These are phyloP conservation scores for Drosophila baimaii DNA, from an alignment of 1,140 invertebrate species.

Conservation along the genomic window DNA sequence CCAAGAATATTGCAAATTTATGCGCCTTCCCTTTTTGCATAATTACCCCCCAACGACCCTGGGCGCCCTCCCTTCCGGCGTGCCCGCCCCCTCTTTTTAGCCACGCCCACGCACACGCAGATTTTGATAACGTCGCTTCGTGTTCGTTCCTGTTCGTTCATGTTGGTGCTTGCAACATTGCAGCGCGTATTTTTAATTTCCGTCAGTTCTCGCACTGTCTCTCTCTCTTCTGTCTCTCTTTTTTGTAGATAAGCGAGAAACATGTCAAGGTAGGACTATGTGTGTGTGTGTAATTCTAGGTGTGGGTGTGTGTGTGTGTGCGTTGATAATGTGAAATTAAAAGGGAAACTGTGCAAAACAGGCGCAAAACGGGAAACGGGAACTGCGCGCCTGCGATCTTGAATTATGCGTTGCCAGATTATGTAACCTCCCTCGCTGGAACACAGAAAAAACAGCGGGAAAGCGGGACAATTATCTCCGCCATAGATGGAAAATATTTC, in stretches of 20 bases:
- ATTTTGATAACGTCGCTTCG: constrained; percentile 78
- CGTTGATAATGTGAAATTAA: constrained; percentile 82
- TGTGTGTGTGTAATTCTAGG: constrained; percentile 22
- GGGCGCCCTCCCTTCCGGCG: background rate
- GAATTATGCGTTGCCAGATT: constrained; percentile 80
- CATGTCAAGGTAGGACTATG: constrained; percentile 69
- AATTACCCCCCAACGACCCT: constrained; percentile 77
- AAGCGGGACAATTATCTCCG: constrained; percentile 36
- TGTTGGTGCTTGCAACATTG: constrained; percentile 78
- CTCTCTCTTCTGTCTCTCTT: constrained; percentile 11
- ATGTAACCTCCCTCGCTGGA: constrained; percentile 3
- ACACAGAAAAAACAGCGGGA: constrained; percentile 9
- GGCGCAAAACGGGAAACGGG: constrained; percentile 67
- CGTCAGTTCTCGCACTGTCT: constrained; percentile 59
- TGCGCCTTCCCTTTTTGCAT: constrained; percentile 80
- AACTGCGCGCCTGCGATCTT: constrained; percentile 78
- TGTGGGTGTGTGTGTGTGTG: constrained; percentile 50
- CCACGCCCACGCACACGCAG: constrained; percentile 67
- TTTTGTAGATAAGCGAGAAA: constrained; percentile 74
- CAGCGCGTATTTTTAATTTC: constrained; percentile 83
- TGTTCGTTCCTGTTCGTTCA: constrained; percentile 30
- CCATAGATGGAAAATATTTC: constrained; percentile 56
- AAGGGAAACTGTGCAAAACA: constrained; percentile 81
- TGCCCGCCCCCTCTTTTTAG: constrained; percentile 5
- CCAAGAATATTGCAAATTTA: constrained; percentile 82